phyloP scores from a whole-genome alignment of 2,113 vertebrate genomes.

The Porphyrio hochstetteri region DNA sequence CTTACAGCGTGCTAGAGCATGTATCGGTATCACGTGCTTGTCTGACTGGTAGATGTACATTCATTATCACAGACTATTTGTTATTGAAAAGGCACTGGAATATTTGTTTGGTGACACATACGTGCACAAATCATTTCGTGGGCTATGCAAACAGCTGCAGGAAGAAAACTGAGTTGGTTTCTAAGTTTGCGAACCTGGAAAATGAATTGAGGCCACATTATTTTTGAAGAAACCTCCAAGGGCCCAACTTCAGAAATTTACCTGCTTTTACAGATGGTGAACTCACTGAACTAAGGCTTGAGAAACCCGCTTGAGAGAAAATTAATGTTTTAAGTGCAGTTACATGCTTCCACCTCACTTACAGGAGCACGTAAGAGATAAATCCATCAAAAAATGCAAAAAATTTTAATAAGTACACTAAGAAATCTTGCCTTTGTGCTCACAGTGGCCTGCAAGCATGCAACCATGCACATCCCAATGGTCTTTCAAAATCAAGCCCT shows the following conservation, averaged over 20 bases:
- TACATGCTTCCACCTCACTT: not conserved
- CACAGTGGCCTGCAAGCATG: not conserved
- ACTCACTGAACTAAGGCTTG: not conserved
- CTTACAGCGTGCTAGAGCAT: not conserved
- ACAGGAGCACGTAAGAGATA: not conserved
- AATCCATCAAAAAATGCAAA: not conserved
- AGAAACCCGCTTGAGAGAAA: not conserved
- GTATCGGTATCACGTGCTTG: not conserved
- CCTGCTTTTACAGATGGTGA: not conserved
- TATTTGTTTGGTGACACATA: conserved; percentile 1
- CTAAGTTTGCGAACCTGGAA: not conserved
- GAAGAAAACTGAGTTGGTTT: not conserved
- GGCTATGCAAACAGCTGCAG: not conserved
- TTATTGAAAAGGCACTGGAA: not conserved
- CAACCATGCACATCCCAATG: fast-evolving
- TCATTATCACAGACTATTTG: not conserved
- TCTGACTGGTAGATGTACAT: not conserved
- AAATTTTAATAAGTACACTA: not conserved
- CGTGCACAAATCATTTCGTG: not conserved
- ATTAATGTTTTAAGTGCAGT: not conserved
- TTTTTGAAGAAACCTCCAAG: not conserved
- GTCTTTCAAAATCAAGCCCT: not conserved
- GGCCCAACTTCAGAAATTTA: not conserved
- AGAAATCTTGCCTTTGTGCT: not conserved
- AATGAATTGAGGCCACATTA: not conserved